A percentile compares a stretch with the other conserved stretches of the same genome.
Evolutionary conservation across 1,140 invertebrate genomes (phyloP).

Genomic region (Hylaeus anthracinus): DNA sequence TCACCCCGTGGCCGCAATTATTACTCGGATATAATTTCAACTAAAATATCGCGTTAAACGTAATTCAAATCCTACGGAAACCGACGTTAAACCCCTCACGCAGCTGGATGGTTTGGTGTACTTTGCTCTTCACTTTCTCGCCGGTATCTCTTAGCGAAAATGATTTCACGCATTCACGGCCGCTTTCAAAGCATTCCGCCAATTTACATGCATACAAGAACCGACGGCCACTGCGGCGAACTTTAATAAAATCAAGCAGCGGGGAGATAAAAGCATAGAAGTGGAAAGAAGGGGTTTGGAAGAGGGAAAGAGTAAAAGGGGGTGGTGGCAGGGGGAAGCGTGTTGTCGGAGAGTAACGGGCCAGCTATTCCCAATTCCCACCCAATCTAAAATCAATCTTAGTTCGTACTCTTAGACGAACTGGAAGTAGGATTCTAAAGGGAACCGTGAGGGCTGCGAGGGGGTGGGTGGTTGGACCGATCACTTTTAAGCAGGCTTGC

Average conservation of each 20-base stretch:
- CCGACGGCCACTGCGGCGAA: constrained; percentile 3
- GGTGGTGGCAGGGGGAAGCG: not conserved
- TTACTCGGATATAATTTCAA: not conserved
- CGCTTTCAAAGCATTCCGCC: constrained; percentile 14
- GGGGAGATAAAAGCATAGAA: constrained; percentile 38
- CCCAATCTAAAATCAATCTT: constrained; percentile 80
- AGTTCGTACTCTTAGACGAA: constrained; percentile 73
- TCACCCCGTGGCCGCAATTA: not conserved
- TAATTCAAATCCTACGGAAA: constrained; percentile 10
- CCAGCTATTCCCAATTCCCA: constrained; percentile 76
- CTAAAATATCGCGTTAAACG: not conserved
- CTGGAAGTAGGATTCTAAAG: constrained; percentile 57
- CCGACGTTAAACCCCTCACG: not conserved
- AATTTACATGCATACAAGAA: constrained; percentile 45
- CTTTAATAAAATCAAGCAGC: constrained; percentile 46
- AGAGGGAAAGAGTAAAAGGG: not conserved
- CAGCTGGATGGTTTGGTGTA: not conserved
- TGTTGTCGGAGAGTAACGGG: constrained; percentile 57
- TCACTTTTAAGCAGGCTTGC: constrained; percentile 78
- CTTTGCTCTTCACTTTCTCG: not conserved
- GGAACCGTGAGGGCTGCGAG: constrained; percentile 29
- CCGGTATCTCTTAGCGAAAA: constrained; percentile 4
- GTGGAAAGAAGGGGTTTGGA: constrained; percentile 14
- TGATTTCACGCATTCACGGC: constrained; percentile 31
- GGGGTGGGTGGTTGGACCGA: constrained; percentile 63